These are phyloP conservation scores for Dendrocopos noguchii DNA, from an alignment of 2,113 vertebrate genomes.

Conservation along the genomic window DNA sequence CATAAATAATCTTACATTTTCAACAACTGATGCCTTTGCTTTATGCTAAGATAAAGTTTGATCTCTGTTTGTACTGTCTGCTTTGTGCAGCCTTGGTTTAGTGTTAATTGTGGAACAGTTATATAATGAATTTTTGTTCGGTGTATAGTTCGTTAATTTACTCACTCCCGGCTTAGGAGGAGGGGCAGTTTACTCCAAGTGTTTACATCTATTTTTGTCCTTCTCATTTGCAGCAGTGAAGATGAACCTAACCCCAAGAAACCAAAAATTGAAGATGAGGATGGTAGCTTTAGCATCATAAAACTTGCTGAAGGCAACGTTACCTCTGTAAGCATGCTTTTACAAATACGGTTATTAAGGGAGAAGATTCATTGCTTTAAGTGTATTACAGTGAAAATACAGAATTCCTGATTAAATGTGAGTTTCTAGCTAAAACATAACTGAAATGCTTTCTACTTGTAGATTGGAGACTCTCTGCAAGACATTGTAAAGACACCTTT, in stretches of 20 bases:
- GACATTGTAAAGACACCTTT: neutral
- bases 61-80: neutral
- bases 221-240: conserved; percentile 71
- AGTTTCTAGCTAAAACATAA: neutral
- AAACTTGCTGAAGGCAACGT: conserved; percentile 84
- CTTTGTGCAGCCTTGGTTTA: neutral
- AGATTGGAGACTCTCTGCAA: neutral
- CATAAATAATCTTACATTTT: neutral
- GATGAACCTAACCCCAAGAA: conserved; percentile 81
- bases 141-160: neutral
- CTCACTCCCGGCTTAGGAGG: neutral
- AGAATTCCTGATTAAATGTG: neutral
- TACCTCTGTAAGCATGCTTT: conserved; percentile 82
- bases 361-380: neutral
- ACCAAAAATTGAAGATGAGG: conserved; percentile 77
- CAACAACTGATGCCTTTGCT: neutral
- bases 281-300: conserved; percentile 79
- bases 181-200: neutral
- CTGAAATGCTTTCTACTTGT: neutral
- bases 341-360: neutral
- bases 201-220: neutral
- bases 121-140: neutral
- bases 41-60: neutral
- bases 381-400: neutral
- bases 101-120: neutral